Evolutionary conservation across 2,113 vertebrate species (phyloP), one percentile per base, ranked within the genome.

Genomic region (Lipotes vexillifer): DNA sequence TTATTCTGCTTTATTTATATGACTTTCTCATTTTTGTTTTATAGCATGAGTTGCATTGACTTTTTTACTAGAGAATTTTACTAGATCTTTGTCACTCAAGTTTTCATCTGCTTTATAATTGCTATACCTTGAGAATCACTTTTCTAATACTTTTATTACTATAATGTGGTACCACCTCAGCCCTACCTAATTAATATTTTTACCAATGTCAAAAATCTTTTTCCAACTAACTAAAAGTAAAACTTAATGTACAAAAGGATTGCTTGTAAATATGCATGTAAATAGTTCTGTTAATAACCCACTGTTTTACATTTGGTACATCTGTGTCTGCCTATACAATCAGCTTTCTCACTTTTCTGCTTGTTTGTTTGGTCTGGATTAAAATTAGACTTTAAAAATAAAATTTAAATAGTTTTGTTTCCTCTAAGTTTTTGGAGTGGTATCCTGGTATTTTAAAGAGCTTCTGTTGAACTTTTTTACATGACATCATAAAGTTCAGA

Each of bases 261-360:
- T 63, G 46, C 90, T 80, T 99, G 98, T 99, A 99, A 98, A 98
- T 99, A 98, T 96, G 98, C 98, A 98, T 99, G 98, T 99, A 99
- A 99, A 99, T 99, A 99, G 97, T 98, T 98, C 97, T 98, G 96
- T 98, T 98, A 98, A 98, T 98, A 99, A 97, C 97, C 97, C 97
- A 97, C 85, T 98, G 98, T 98, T 97, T 97, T 4, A 98, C 98
- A 97, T 97, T 98, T 97, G 96, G 97, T 98, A 98, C 97, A 97
- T 85, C 98, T 98, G 97, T 97, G 98, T 98, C 98, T 98, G 98
- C 98, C 98, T 97, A 97, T 90, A 89, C 61, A 96, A 75, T 98
- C 97, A 98, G 98, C 95, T 97, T 97, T 97, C 96, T 98, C 93
- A 98, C 97, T 98, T 98, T 98, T 97, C 97, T 98, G 96, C 96